phyloP scores from a whole-genome alignment of 2,797 vertebrate species.

The Anas capensis region DNA sequence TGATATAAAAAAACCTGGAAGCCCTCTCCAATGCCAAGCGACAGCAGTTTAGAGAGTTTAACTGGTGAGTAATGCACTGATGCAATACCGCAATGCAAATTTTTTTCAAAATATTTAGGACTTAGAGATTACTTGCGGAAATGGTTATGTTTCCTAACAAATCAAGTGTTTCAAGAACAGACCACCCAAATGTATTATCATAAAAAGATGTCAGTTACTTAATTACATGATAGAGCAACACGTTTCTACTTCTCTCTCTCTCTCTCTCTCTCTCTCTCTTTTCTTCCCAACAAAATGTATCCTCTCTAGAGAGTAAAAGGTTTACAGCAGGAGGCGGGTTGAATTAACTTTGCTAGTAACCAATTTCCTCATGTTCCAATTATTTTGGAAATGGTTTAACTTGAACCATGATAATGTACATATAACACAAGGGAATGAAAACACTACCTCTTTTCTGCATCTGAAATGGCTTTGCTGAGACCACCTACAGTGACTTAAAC shows the following conservation, averaged over 20 bases:
- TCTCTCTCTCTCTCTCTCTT: background rate
- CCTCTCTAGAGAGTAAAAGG: conserved; percentile 67
- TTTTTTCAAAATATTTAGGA: conserved; percentile 81
- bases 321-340: conserved; percentile 45
- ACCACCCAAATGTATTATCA: conserved; percentile 82
- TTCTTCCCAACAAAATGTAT: conserved; percentile 66
- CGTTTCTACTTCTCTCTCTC: conserved; percentile 51
- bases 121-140: conserved; percentile 78
- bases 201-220: conserved; percentile 77
- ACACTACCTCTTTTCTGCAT: conserved; percentile 44
- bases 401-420: conserved; percentile 67
- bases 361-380: conserved; percentile 70
- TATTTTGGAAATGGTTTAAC: conserved; percentile 73
- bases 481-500: conserved; percentile 76
- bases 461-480: conserved; percentile 70
- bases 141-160: conserved; percentile 81
- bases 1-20: conserved; percentile 73
- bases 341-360: conserved; percentile 72
- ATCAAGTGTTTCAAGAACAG: conserved; percentile 77
- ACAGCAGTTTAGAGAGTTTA: conserved; percentile 74
- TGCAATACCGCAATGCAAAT: conserved; percentile 73
- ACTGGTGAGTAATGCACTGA: conserved; percentile 77
- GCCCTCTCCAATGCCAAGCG: conserved; percentile 70
- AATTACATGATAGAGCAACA: conserved; percentile 77
- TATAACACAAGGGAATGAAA: conserved; percentile 69